Conservation (phyloP, 2,797 vertebrate genomes). For the Manis crassicaudata region DNA sequence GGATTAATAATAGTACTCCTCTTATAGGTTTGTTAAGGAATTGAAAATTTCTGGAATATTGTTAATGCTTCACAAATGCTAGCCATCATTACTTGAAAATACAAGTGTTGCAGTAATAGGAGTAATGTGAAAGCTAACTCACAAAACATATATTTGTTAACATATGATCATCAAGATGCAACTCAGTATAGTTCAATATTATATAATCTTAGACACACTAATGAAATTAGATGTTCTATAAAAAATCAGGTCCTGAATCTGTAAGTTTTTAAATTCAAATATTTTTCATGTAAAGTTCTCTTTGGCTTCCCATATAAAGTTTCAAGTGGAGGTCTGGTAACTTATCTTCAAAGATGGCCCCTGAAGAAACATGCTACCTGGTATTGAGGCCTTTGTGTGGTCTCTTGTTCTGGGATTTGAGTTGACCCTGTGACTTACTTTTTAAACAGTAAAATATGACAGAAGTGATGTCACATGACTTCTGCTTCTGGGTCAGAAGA, state of each 20-base stretch:
- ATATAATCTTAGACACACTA: neutral
- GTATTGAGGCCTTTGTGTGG: neutral
- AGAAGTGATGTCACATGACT: neutral
- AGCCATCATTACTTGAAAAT: neutral
- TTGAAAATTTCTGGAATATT: neutral
- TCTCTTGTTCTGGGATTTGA: neutral
- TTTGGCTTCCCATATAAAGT: neutral
- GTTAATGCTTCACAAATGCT: neutral
- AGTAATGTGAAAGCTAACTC: neutral
- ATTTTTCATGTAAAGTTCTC: neutral
- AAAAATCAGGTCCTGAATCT: neutral
- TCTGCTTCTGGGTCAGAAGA: neutral
- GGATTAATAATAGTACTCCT: neutral
- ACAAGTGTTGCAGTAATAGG: neutral
- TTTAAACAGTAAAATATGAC: neutral
- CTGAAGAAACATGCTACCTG: neutral
- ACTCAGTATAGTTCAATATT: neutral
- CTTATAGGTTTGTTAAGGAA: neutral
- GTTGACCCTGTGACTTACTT: neutral
- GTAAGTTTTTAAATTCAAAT: slow-evolving; percentile 4
- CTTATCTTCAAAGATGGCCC: neutral
- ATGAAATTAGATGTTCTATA: neutral
- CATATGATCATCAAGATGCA: neutral
- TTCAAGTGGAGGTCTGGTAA: neutral
- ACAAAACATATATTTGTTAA: neutral